phyloP scores from a whole-genome alignment of 2,888 invertebrate genomes.

The Hirudinaria manillensis region DNA sequence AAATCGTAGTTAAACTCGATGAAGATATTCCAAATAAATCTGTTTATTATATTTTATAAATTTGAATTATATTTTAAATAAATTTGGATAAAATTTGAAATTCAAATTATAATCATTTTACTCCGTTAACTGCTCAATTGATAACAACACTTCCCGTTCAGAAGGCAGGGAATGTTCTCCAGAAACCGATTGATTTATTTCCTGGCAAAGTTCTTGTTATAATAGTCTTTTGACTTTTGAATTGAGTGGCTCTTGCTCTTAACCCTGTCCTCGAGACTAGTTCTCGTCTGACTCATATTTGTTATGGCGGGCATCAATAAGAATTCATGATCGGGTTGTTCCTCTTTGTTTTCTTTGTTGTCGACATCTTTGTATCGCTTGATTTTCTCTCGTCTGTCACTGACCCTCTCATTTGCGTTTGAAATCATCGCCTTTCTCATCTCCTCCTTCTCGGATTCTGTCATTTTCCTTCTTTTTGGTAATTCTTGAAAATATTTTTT shows the following conservation, averaged over 20 bases:
- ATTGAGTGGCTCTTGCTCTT: background rate
- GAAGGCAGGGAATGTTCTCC: too few species aligned
- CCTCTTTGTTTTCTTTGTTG: background rate
- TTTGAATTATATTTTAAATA: too few species aligned
- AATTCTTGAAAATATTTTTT: background rate
- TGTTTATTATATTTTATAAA: too few species aligned
- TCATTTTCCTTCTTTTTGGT: slow-evolving; percentile 2
- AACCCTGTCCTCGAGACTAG: background rate
- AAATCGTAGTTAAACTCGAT: too few species aligned
- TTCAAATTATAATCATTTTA: too few species aligned
- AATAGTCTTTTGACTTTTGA: background rate
- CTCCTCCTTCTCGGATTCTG: background rate
- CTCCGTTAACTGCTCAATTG: too few species aligned
- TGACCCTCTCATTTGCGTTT: background rate
- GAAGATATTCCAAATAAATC: too few species aligned
- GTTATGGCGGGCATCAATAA: background rate
- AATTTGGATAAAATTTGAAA: too few species aligned
- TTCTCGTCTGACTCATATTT: background rate
- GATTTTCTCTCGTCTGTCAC: background rate
- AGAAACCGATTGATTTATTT: background rate
- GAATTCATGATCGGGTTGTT: background rate
- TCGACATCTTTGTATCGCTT: background rate
- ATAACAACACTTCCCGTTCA: too few species aligned
- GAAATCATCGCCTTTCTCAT: background rate
- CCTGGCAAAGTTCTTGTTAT: background rate